Base-by-base conservation (phyloP, 2,113 vertebrate species). In the Glareola pratincola region DNA sequence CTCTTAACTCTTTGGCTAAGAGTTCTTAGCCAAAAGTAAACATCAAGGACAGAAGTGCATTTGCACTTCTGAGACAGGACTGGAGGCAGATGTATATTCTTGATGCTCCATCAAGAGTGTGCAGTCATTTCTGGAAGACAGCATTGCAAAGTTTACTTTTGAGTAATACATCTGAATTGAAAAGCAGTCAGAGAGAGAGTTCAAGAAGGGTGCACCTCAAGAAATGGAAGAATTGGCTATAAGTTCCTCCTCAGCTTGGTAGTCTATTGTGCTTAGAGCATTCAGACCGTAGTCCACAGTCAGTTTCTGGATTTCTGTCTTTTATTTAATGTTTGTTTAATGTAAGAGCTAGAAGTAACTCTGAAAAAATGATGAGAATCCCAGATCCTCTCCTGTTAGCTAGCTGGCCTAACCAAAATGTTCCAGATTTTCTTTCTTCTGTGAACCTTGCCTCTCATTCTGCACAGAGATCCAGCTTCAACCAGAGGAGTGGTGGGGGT, bases 231-330 rank as follows among this genome's bases (percentile, higher is more conserved):
- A 90, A 85, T 41, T 89, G 3, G 18, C 54, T 84, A 1, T 48
- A 2, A 86, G 91, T 84, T 92, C 37, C 45, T 87, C 29, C n/a
- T 54, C 36, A 21, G 27, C 43, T 75, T 90, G 10, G 37, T 64
- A 67, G 30, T 54, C 13, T 72, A 3, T 54, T 81, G 32, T 88
- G 54, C n/a, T 63, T 86, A 71, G 32, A 81, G 47, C 54, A 56
- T 86, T 96, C 56, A 54, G 29, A 62, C 41, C 2, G 1, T 59
- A 74, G 41, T 2, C 1, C 0, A 0, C 24, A 41, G 14, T 83
- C 34, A 37, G 0, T 82, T 88, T 67, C 63, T 85, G 18, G 27
- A 62, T 79, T 73, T 94, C 63, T 91, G 27, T 90, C 43, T 18
- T 92, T 62, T 76, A 17, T 60, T 76, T 83, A 56, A 63, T n/a